These are phyloP conservation scores for Halisarca cf. caerulea DNA, from an alignment of 37 sponge, comb jelly and placozoan species.

Conservation along the genomic window DNA sequence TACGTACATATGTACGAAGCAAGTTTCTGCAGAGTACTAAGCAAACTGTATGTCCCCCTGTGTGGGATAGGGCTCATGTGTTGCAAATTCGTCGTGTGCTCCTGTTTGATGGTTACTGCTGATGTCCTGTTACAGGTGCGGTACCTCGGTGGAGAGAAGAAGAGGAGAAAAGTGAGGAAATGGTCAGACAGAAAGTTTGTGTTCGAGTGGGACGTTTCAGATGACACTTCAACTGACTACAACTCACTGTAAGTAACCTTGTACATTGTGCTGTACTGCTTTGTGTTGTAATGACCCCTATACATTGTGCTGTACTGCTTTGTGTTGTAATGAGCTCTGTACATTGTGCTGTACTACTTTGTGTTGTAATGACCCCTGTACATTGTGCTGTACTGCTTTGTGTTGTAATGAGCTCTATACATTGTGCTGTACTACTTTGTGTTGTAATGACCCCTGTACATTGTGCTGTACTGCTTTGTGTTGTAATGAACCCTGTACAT, in stretches of 20 bases:
- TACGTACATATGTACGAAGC: no score
- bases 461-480: no score
- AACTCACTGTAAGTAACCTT: slow-evolving; percentile 75
- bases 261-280: not conserved
- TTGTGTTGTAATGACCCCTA: not conserved
- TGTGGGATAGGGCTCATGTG: no score
- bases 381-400: no score
- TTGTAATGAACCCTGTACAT: no score
- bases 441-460: no score
- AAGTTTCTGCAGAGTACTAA: not conserved
- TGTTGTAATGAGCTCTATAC: no score
- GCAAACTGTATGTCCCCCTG: not conserved
- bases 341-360: not conserved
- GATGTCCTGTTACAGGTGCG: slow-evolving; percentile 55
- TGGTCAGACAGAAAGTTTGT: slow-evolving; percentile 96
- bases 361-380: not conserved
- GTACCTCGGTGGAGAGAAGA: slow-evolving; percentile 86
- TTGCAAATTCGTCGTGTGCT: no score
- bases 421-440: no score
- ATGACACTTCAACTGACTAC: slow-evolving; percentile 92
- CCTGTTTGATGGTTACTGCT: no score
- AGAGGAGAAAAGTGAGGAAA: slow-evolving; percentile 69
- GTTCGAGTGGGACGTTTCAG: slow-evolving; percentile 95
- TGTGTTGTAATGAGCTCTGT: no score
- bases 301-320: no score